Base-by-base conservation (phyloP, 2,888 invertebrate genomes). In the Podabrus alpinus region DNA sequence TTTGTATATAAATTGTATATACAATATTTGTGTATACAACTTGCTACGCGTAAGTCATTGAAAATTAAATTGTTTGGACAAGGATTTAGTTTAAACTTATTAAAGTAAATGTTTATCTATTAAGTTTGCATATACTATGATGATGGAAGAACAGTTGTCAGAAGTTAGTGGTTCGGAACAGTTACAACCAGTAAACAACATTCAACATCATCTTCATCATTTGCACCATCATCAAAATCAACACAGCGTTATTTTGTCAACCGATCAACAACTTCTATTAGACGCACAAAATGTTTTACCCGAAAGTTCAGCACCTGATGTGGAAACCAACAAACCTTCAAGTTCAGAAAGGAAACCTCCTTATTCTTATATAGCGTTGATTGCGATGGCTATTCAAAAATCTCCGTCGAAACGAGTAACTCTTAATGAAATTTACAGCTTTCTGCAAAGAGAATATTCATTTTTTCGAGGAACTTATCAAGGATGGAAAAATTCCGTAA, bases 401-500 rank as follows among this genome's bases (percentile, higher is more conserved):
- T 96, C 97, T 15, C 97, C 97, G 0, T 92, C 93, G 71, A 97
- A 97, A 85, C 90, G 95, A 68, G 90, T 98, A 71, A 98, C 98
- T 0, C 91, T 98, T 10, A 97, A 95, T 86, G 98, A 98, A 89
- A 98, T 98, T 79, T 98, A 98, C 88, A 93, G 94, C 76, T 98
- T 95, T 86, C 91, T 98, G 0, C 97, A 98, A 84, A 95, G 97
- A 84, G 91, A 95, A 82, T 95, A 97, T 85, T 94, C 97, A 4
- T 99, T 99, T 88, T 99, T 99, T 89, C 92, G 98, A 11, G 97
- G 97, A 59, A 90, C 95, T 0, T 99, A 99, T 85, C 94, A 95
- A 84, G 98, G 99, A 59, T 99, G 99, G 99, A 98, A 99, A 88
- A 99, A 99, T 86, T 98, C 98, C 0, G 98, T 99, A 45, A 91